phyloP scores from a whole-genome alignment of 2,113 vertebrate genomes.

The Chaetura pelagica region DNA sequence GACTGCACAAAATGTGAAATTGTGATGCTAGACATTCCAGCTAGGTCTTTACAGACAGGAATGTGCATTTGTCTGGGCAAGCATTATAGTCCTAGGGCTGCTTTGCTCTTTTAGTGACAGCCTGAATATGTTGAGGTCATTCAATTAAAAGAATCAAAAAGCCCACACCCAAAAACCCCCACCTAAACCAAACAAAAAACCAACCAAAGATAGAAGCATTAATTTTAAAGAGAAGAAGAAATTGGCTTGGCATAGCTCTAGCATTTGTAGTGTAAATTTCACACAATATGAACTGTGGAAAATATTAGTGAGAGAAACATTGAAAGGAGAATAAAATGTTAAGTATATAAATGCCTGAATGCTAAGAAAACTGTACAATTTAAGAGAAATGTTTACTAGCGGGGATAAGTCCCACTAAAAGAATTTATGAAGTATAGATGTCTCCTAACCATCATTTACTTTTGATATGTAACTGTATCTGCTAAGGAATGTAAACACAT shows the following conservation, averaged over 20 bases:
- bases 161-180: background rate
- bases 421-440: background rate
- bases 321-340: background rate
- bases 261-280: background rate
- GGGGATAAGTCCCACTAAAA: background rate
- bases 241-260: background rate
- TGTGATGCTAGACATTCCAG: conserved; percentile 82
- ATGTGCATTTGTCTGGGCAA: conserved; percentile 83
- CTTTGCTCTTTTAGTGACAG: conserved; percentile 68
- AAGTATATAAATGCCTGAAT: background rate
- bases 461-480: background rate
- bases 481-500: background rate
- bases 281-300: background rate
- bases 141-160: background rate
- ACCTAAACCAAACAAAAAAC: no score
- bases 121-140: conserved; percentile 18
- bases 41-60: conserved; percentile 79
- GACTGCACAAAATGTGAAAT: conserved; percentile 76
- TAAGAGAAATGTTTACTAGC: background rate
- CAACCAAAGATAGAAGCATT: background rate
- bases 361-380: background rate
- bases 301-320: background rate
- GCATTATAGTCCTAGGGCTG: conserved; percentile 69
- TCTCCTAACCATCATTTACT: background rate
- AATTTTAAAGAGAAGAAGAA: background rate